phyloP scores from a whole-genome alignment of 2,113 vertebrate genomes.

The Andinoacara biseriatus region DNA sequence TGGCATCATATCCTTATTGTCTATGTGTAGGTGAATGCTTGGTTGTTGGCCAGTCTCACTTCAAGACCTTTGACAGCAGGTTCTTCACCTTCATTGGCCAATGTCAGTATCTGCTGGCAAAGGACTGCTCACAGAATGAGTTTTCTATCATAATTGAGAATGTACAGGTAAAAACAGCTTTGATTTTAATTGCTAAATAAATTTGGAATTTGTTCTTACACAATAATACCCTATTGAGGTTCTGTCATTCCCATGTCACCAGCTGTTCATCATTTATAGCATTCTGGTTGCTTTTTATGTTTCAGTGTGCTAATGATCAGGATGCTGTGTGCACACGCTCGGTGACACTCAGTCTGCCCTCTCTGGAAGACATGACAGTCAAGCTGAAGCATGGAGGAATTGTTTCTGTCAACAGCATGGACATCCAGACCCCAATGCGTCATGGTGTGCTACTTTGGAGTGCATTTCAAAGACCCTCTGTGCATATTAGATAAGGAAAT shows the following conservation, averaged over 20 bases:
- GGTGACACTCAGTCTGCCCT: conserved; percentile 81
- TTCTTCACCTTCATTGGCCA: conserved; percentile 94
- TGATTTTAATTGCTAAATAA: not conserved
- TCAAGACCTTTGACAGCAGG: conserved; percentile 95
- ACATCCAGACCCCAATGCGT: conserved; percentile 88
- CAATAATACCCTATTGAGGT: not conserved
- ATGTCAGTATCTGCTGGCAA: conserved; percentile 92
- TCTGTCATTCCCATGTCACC: not conserved
- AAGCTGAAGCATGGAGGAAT: conserved; percentile 93
- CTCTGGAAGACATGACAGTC: conserved; percentile 84
- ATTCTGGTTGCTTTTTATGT: conserved; percentile 37
- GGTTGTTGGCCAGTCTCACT: conserved; percentile 94
- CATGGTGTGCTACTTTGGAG: conserved; percentile 80
- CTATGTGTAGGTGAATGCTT: conserved; percentile 88
- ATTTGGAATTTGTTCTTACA: not conserved
- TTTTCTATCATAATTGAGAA: conserved; percentile 94
- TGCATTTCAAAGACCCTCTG: not conserved
- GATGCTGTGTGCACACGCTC: conserved; percentile 94
- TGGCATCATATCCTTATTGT: not conserved
- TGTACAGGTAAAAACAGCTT: conserved; percentile 82
- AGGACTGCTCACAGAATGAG: conserved; percentile 83
- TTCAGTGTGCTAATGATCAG: conserved; percentile 92
- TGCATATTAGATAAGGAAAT: not conserved
- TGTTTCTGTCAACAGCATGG: conserved; percentile 88
- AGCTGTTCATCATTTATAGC: not conserved